Evolutionary conservation across 2,888 invertebrate species (phyloP), one percentile per base, ranked within the genome.

Genomic region (Clunio marinus): DNA sequence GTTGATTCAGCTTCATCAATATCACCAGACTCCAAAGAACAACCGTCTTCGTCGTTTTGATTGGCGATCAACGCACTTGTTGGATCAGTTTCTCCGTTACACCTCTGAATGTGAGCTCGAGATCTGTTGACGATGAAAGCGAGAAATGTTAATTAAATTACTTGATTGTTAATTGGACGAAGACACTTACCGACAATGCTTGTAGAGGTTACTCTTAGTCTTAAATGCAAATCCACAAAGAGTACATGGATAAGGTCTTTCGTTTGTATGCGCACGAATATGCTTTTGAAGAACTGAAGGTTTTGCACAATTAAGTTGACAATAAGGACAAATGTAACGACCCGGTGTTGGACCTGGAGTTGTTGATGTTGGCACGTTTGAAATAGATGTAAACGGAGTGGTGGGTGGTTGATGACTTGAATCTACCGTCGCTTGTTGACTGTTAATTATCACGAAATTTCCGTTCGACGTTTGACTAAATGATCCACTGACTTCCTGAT

Each of bases 211-310:
- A 74, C 93, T 93, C 78, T 92, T 91, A 22, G 95, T 95, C 80
- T 95, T 95, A 81, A 95, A 95, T 74, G 93, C 90, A 80, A 94
- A 91, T 72, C 92, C 92, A 79, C 94, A 95, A 72, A 89, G 87
- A 74, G 84, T 82, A 80, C 94, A 95, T 27, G 94, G 94, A 81
- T 88, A 95, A 69, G 94, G 94, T 74, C 94, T 83, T 80, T 95
- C 94, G 77, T 93, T 93, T 57, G 95, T 94, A 79, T 95, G 94
- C 70, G 93, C 92, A 75, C 94, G 85, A 78, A 95, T 91, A 83
- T 95, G 95, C 82, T 95, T 95, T 78, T 93, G 89, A 71, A 95
- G 83, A 72, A 95, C 94, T 77, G 93, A 94, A 70, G 94, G 94
- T 80, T 95, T 95, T 74, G 93, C 89, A 82, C 93, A 95, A 72